Evolutionary conservation across 2,888 invertebrate genomes (phyloP), one percentile per base, ranked within the genome.

Genomic region (Disparrhopalites patrizii): DNA sequence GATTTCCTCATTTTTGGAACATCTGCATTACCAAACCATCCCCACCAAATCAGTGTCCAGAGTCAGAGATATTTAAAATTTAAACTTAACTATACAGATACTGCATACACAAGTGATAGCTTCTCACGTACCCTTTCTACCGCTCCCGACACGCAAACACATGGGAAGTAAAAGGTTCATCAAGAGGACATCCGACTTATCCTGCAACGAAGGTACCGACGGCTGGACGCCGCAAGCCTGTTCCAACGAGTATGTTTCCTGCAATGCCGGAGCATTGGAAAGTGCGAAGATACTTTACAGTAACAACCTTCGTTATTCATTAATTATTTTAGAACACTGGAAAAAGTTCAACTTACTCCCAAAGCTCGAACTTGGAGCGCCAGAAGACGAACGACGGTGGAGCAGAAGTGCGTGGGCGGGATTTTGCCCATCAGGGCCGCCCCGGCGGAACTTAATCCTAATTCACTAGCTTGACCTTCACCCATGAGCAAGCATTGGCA

Each of bases 111-210:
- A 18, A 40, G 18, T 40, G 15, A 13, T 43, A 18, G 50, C 40
- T 25, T 68, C 52, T 61, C 8, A 38, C 69, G 75, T 80, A 92
- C 93, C 96, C 85, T 93, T 93, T 64, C 95, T 84, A 2, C 97
- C 96, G 77, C 93, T 93, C 23, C 97, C 97, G 30, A 97, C 93
- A 75, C 96, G 84, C 73, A 99, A 83, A 80, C 97, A 96, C 67
- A 99, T 83, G 0, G 99, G 99, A 85, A 99, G 91, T 70, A 99
- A 86, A 70, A 99, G 83, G 82, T 98, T 97, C 85, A 98, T 89
- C 56, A 99, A 85, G 83, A 96, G 90, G 76, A 93, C 93, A 81
- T 98, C 96, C 10, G 94, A 91, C 79, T 95, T 91, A 76, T 96
- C 95, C 77, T 91, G 89, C 38, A 70, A 63, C 3, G 89, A 87